Conservation (phyloP, 2,113 vertebrate genomes). For the Leucosticte australis region DNA sequence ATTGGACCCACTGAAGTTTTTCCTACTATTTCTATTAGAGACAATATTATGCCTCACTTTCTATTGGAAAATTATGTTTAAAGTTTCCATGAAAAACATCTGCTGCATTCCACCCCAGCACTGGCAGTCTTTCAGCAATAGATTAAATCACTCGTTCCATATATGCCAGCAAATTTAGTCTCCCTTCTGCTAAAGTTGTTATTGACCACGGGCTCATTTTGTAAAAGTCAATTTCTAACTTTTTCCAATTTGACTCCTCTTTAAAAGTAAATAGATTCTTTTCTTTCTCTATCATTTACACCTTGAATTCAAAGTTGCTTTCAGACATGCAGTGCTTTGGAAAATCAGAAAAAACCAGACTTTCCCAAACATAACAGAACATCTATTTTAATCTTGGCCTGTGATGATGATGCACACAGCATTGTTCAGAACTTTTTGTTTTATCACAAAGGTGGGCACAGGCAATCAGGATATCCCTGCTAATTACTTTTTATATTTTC, state of each 20-base stretch:
- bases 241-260: background rate
- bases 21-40: background rate
- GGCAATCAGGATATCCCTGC: background rate
- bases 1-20: background rate
- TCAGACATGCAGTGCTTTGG: background rate
- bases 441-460: background rate
- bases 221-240: background rate
- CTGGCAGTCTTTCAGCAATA: background rate
- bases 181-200: conserved; percentile 47
- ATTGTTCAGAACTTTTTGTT: background rate
- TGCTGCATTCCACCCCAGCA: conserved; percentile 38
- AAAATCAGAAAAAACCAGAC: background rate
- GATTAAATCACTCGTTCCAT: conserved; percentile 48
- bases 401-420: background rate
- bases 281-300: background rate
- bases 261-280: background rate
- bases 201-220: background rate
- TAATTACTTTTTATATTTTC: background rate
- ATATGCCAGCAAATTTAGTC: conserved; percentile 22
- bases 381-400: background rate
- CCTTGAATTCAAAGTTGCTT: background rate
- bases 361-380: background rate
- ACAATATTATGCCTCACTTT: conserved; percentile 20
- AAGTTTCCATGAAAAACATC: conserved; percentile 55
- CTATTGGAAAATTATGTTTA: conserved; percentile 37